Percentiles rank a stretch among this genome's conserved stretches.
phyloP scores from a whole-genome alignment of 2,797 vertebrate genomes.

The Rhincodon typus region DNA sequence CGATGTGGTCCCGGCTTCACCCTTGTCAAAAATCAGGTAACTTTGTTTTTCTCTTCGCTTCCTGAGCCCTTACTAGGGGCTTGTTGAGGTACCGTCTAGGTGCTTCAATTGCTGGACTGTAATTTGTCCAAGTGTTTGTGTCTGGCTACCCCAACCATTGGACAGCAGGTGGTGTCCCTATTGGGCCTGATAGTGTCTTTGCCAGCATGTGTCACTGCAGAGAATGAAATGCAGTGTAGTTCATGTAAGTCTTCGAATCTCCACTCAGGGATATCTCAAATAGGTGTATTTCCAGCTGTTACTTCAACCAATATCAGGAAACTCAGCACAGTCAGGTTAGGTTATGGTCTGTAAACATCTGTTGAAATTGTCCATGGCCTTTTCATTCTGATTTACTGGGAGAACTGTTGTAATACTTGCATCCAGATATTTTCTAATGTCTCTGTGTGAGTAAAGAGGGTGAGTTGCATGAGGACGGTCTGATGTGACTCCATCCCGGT shows the following conservation, averaged over 20 bases:
- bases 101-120: not conserved
- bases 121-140: not conserved
- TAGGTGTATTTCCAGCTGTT: not conserved
- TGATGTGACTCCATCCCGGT: not conserved
- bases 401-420: not conserved
- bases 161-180: not conserved
- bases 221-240: not conserved
- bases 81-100: not conserved
- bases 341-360: not conserved
- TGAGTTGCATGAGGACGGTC: not conserved
- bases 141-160: not conserved
- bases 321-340: not conserved
- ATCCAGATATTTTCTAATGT: not conserved
- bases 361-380: not conserved
- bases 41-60: not conserved
- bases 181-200: not conserved
- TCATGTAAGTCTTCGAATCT: not conserved
- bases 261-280: not conserved
- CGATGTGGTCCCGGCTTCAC: not conserved
- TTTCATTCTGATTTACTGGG: not conserved
- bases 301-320: not conserved
- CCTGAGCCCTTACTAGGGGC: not conserved
- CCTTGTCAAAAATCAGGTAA: constrained; percentile 4
- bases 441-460: not conserved
- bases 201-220: not conserved